Evolutionary conservation across 1,140 invertebrate genomes (phyloP), one percentile per base, ranked within the genome.

Genomic region (Solen grandis): DNA sequence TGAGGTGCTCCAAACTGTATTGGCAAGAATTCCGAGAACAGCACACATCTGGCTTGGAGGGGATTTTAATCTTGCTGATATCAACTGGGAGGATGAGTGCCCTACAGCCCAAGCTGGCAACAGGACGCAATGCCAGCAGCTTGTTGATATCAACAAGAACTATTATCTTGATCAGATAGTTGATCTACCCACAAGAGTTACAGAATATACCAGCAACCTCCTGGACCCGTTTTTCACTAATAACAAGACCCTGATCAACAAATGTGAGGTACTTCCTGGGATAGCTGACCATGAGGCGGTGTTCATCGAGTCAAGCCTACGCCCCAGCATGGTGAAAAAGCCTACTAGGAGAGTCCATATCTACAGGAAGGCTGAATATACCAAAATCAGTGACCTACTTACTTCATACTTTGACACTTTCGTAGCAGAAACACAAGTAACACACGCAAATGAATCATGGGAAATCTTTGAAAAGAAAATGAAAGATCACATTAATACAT

Each of bases 101-200:
- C 29, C 22, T 5, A 31, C 29, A 33, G 13, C 10, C 5, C 29
- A 10, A 10, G 60, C 27, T 33, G 5, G 27, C 22, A 63, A 63
- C 19, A 25, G 27, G 8, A 63, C 14, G 4, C 60, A 31, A 5
- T 63, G 29, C 25, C 29, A 36, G 5, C 60, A 63, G 25, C 60
- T 63, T 33, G 8, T 63, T 33, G 10, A 63, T 63, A 33, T 25
- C 60, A 31, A 63, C n/a, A n/a, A 63, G 27, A 36, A 63, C 60
- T 5, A 22, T 5, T 63, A 31, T 25, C 29, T 63, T 10, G 10
- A 63, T 16, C 57, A 59, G 27, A 13, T n/a, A 13, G 57, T 59
- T 16, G 27, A 13, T 16, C 13, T 31, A 36, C 60, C 60, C 5
- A 63, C 54, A 22, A 57, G 54, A 57, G n/a, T 22, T 8, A 57